A percentile compares a stretch with the other conserved stretches of the same genome.
phyloP scores from a whole-genome alignment of 2,113 vertebrate species.

The Mustelus asterias region DNA sequence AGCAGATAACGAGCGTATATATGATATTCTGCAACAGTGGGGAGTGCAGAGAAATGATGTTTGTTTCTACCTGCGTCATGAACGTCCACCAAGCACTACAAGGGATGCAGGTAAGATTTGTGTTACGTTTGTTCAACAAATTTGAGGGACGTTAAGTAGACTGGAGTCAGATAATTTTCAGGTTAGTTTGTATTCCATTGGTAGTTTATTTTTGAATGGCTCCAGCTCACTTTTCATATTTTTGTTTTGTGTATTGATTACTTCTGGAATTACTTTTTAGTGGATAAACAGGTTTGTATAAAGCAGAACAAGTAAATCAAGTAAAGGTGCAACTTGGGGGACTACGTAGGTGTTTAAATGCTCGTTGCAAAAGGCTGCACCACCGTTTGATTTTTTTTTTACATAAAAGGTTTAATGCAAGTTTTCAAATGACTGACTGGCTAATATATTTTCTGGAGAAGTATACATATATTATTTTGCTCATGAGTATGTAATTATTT shows the following conservation, averaged over 20 bases:
- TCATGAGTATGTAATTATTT: neutral
- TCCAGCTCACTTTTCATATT: neutral
- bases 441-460: neutral
- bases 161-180: conserved; percentile 34
- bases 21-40: conserved; percentile 82
- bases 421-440: neutral
- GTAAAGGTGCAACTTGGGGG: neutral
- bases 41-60: conserved; percentile 78
- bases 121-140: neutral
- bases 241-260: neutral
- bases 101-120: conserved; percentile 63
- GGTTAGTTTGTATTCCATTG: neutral
- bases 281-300: conserved; percentile 17
- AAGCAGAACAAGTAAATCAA: conserved; percentile 19
- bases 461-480: neutral
- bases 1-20: conserved; percentile 78
- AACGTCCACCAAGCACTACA: conserved; percentile 55
- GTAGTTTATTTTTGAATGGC: neutral
- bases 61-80: conserved; percentile 87
- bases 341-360: neutral
- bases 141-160: neutral
- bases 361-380: neutral
- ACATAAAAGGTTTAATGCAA: neutral
- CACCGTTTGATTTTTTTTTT: neutral
- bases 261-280: neutral